A percentile compares a stretch with the other conserved stretches of the same genome.
phyloP scores from a whole-genome alignment of 2,888 invertebrate genomes.

The Trichopria drosophilae region DNA sequence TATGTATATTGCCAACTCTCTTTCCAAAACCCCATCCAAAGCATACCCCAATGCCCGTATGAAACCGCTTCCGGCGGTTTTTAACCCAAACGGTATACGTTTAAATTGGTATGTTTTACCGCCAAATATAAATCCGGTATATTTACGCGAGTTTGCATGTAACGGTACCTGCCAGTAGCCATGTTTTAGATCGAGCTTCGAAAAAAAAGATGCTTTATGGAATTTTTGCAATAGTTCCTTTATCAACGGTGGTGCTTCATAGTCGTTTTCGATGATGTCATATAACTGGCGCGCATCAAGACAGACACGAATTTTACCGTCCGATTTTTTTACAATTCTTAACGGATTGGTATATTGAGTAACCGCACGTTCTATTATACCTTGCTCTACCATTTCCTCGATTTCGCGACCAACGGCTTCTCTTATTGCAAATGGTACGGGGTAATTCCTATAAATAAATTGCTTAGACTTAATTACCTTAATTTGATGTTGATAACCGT shows the following conservation, averaged over 20 bases:
- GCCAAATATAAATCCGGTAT: slow-evolving; percentile 27
- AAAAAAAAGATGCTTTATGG: slow-evolving; percentile 33
- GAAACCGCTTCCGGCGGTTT: too few relatives aligned
- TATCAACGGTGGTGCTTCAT: slow-evolving; percentile 35
- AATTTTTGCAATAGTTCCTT: slow-evolving; percentile 31
- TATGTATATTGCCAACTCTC: too few relatives aligned
- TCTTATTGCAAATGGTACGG: slow-evolving; percentile 39
- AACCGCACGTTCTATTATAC: background rate
- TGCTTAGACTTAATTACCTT: slow-evolving; percentile 33
- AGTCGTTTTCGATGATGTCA: slow-evolving; percentile 36
- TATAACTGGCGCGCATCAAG: too few relatives aligned
- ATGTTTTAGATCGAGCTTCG: slow-evolving; percentile 31
- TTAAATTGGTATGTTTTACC: slow-evolving; percentile 36
- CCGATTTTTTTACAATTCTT: too few relatives aligned
- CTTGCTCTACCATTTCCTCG: background rate
- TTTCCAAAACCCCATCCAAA: too few relatives aligned
- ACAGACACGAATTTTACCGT: too few relatives aligned
- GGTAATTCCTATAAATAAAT: slow-evolving; percentile 39
- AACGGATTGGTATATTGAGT: background rate
- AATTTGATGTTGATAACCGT: slow-evolving; percentile 38
- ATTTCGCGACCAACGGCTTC: slow-evolving; percentile 25
- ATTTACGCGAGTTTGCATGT: too few relatives aligned
- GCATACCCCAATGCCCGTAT: too few relatives aligned
- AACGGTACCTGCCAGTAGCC: too few relatives aligned
- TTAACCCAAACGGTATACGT: too few relatives aligned